Evolutionary conservation across 2,113 vertebrate genomes (phyloP).

Genomic region (Sebastes fasciatus): DNA sequence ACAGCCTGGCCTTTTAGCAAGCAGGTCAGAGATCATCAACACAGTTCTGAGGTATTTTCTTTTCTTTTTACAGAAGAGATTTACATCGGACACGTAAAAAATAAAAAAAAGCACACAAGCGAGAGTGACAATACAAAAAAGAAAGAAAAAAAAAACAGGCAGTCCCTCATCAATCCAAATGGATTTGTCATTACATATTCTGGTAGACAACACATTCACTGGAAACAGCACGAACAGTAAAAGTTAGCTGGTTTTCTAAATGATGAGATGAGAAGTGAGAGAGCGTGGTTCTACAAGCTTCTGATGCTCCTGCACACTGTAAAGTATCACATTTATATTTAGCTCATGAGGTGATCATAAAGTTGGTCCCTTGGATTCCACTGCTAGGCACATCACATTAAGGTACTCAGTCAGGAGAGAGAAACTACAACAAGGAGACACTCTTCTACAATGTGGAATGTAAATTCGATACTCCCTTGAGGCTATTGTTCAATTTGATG

Average conservation of each 20-base stretch:
- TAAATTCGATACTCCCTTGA: conserved; percentile 67
- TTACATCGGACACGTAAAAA: conserved; percentile 71
- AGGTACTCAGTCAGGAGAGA: conserved; percentile 52
- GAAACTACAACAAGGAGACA: conserved; percentile 56
- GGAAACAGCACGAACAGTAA: conserved; percentile 69
- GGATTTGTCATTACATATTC: conserved; percentile 66
- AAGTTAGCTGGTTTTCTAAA: conserved; percentile 48
- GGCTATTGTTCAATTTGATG: conserved; percentile 47
- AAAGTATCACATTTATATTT: conserved; percentile 70
- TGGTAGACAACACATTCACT: conserved; percentile 75
- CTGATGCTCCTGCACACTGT: conserved; percentile 67
- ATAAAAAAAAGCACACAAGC: conserved; percentile 55
- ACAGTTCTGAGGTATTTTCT: conserved; percentile 87
- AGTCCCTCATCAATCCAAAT: conserved; percentile 80
- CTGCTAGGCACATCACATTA: conserved; percentile 64
- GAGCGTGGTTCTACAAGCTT: conserved; percentile 65
- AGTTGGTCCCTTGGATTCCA: conserved; percentile 80
- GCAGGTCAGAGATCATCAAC: conserved; percentile 74
- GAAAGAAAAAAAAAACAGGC: conserved; percentile 61
- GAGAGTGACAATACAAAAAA: conserved; percentile 62
- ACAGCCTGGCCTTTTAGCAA: conserved; percentile 73
- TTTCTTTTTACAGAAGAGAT: conserved; percentile 80
- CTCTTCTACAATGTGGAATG: conserved; percentile 76
- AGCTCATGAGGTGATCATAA: conserved; percentile 84
- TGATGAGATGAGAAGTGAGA: conserved; percentile 63